Evolutionary conservation across 2,797 vertebrate genomes (phyloP), one percentile per base, ranked within the genome.

Genomic region (Cynopterus sphinx): DNA sequence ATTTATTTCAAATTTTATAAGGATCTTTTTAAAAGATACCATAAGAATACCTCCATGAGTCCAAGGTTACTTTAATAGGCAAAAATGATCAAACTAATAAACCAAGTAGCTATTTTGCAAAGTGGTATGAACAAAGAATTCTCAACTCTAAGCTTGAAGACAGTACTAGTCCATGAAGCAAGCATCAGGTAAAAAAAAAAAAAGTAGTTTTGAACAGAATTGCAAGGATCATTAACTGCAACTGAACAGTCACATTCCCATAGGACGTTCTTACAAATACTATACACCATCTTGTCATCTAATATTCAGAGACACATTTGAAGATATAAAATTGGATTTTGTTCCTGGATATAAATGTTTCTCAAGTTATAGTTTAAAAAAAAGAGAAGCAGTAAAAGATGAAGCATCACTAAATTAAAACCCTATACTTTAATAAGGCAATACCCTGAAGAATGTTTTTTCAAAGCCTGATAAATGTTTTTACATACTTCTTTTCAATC

Each of bases 161-260:
- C 3, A 21, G 77, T 41, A 70, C 16, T 21, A 78, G 55, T 0
- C 8, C 78, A 87, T 33, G 46, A 75, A 46, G 5, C 0, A 16
- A 57, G 3, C 36, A 93, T 61, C 24, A 51, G 41, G 16, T 1
- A 51, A 86, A 28, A 68, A 36, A 28, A 77, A 68, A 67, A 71
- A 65, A 68, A 57, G 16, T 26, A 41, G 21, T 74, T 92, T 82
- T 87, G 78, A 94, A 91, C 33, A 93, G 83, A 73, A 84, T 41
- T 17, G 6, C 39, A 92, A 84, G 77, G 68, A 78, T 94, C 81
- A 82, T 85, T 95, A 90, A 95, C 91, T 88, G 24, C 53, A 90
- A 59, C 26, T 16, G 87, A 93, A 87, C 41, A 85, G 53, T 77
- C 53, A 21, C 19, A 43, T 71, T 87, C 53, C 74, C 84, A 71